Conservation (phyloP, 2,888 invertebrate genomes). For the Mimas tiliae region DNA sequence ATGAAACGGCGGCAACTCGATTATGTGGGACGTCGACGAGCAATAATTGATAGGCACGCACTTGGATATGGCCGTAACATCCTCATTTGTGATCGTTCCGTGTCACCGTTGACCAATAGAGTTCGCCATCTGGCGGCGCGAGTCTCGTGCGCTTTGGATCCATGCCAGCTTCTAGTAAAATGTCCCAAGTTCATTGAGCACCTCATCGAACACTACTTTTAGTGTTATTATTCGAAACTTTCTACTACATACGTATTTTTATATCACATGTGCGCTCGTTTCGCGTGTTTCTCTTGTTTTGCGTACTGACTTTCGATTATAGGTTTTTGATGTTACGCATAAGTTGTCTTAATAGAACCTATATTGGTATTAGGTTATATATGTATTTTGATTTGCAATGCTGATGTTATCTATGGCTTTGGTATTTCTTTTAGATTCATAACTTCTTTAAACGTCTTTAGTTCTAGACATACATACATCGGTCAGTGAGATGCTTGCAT, state of each 20-base stretch:
- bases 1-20: constrained; percentile 30
- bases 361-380: background rate
- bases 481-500: too few relatives aligned
- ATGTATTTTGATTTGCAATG: background rate
- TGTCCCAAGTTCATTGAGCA: constrained; percentile 67
- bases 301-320: constrained; percentile 10
- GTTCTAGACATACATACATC: too few relatives aligned
- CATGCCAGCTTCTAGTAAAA: constrained; percentile 60
- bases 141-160: constrained; percentile 52
- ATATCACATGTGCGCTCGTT: constrained; percentile 3
- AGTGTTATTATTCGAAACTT: constrained; percentile 53
- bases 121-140: constrained; percentile 47
- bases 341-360: background rate
- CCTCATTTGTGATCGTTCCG: constrained; percentile 27
- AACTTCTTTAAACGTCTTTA: too few relatives aligned
- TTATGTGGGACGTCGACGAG: constrained; percentile 27
- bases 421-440: background rate
- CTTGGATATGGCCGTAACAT: constrained; percentile 33
- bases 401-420: background rate
- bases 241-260: constrained; percentile 28
- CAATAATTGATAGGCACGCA: constrained; percentile 39
- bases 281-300: constrained; percentile 1
- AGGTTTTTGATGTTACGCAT: background rate
- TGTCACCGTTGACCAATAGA: constrained; percentile 43
- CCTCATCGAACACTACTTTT: constrained; percentile 53